Percentiles rank a stretch among this genome's conserved stretches.
Evolutionary conservation across 2,888 invertebrate species (phyloP).

Genomic region (Liposcelis brunnea): DNA sequence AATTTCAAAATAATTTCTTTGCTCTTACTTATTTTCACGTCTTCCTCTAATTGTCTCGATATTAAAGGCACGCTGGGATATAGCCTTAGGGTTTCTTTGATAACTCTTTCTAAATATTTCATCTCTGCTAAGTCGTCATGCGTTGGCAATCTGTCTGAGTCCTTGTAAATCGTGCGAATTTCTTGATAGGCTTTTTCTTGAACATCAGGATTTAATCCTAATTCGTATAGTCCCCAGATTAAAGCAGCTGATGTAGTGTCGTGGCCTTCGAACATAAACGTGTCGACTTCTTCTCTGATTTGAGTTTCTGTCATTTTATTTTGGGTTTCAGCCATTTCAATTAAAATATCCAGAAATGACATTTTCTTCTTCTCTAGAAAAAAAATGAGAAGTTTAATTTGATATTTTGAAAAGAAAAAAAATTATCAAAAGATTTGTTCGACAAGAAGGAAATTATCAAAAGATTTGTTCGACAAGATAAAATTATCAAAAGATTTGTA

Average conservation of each 20-base stretch:
- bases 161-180: not conserved
- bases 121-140: slow-evolving; percentile 6
- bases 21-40: not conserved
- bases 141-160: slow-evolving; percentile 5
- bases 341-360: not conserved
- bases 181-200: slow-evolving; percentile 20
- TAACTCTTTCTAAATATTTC: slow-evolving; percentile 7
- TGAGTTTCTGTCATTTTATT: slow-evolving; percentile 21
- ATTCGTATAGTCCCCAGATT: slow-evolving; percentile 32
- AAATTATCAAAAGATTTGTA: too few relatives aligned
- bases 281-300: slow-evolving; percentile 34
- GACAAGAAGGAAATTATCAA: too few relatives aligned
- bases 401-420: too few relatives aligned
- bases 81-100: slow-evolving; percentile 9
- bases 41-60: not conserved
- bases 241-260: slow-evolving; percentile 38
- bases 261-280: slow-evolving; percentile 40
- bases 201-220: slow-evolving; percentile 31
- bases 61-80: slow-evolving; percentile 9
- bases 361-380: not conserved
- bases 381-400: too few relatives aligned
- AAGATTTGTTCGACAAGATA: too few relatives aligned
- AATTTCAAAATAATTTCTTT: too few relatives aligned
- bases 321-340: not conserved
- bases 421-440: too few relatives aligned